Evolutionary conservation across 2,888 invertebrate species (phyloP), one percentile per base, ranked within the genome.

Genomic region (Leistus spinibarbis): DNA sequence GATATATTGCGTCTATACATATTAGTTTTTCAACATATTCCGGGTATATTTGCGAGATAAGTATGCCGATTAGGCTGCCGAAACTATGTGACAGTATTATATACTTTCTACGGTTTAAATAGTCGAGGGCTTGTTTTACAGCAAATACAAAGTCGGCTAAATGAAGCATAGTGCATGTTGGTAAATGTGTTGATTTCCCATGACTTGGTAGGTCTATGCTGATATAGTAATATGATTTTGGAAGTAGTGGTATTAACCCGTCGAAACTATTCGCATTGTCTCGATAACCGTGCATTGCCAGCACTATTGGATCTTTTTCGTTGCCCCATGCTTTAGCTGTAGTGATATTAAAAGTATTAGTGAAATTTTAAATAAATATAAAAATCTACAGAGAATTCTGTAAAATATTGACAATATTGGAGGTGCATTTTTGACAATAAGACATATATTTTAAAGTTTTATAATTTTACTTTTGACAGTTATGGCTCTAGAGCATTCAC

Each of bases 311-410:
- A 27, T 87, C 83, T 5, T 81, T 80, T 78, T 85, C 85, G 71
- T 87, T 83, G 0, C 90, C 90, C 89, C 89, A 90, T 75, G 88
- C 87, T 80, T 89, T 84, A 17, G 88, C 89, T 89, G 82, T 1
- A 83, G 83, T 53, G 13, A 53, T 10, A 10, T n/a, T 9, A 10
- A 13, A 10, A 53, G 9, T 10, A 53, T 10, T 53, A 10, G 9
- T 10, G 9, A 10, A 13, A 13, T 53, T 53, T n/a, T 60, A n/a
- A 7, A 60, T 22, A 20, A 10, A 22, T 63, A n/a, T n/a, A n/a
- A n/a, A n/a, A n/a, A n/a, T n/a, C n/a, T n/a, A n/a, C n/a, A n/a
- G n/a, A n/a, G n/a, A n/a, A n/a, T n/a, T n/a, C n/a, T n/a, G n/a
- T n/a, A n/a, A n/a, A n/a, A n/a, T n/a, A n/a, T n/a, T n/a, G n/a